Conservation (phyloP, 2,888 invertebrate species). For the Hermodice carunculata region DNA sequence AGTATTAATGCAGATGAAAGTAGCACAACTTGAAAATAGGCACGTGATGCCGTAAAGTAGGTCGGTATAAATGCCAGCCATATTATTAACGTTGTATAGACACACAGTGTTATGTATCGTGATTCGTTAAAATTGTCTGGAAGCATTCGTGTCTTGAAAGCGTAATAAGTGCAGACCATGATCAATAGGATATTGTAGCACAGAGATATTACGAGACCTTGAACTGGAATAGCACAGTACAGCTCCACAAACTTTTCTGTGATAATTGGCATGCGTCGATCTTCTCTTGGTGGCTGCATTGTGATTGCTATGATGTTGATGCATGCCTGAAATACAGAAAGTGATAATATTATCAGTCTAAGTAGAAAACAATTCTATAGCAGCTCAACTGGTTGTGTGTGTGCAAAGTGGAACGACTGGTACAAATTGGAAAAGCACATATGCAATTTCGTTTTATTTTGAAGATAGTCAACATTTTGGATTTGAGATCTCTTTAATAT, state of each 20-base stretch:
- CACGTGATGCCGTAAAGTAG: constrained; percentile 47
- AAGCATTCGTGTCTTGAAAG: constrained; percentile 47
- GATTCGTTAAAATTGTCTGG: constrained; percentile 58
- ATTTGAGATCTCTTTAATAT: no score
- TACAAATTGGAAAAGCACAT: no score
- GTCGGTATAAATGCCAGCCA: constrained; percentile 57
- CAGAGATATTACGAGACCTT: constrained; percentile 47
- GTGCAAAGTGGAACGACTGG: no score
- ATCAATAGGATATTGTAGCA: constrained; percentile 51
- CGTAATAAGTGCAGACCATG: constrained; percentile 48
- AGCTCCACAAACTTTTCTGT: constrained; percentile 49
- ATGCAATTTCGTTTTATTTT: no score
- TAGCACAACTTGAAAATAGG: constrained; percentile 41
- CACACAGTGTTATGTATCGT: constrained; percentile 54
- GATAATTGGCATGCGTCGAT: constrained; percentile 38
- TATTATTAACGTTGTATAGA: constrained; percentile 55
- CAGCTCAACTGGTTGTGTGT: no score
- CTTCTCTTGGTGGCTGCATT: constrained; percentile 31
- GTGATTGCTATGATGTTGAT: constrained; percentile 34
- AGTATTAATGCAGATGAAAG: constrained; percentile 44
- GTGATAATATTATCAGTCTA: no score
- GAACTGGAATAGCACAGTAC: constrained; percentile 43
- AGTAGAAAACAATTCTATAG: no score
- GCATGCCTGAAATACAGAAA: constrained; percentile 45
- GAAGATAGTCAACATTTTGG: no score